These are phyloP conservation scores for Hiodon alosoides DNA, from an alignment of 2,113 vertebrate species.

Conservation along the genomic window DNA sequence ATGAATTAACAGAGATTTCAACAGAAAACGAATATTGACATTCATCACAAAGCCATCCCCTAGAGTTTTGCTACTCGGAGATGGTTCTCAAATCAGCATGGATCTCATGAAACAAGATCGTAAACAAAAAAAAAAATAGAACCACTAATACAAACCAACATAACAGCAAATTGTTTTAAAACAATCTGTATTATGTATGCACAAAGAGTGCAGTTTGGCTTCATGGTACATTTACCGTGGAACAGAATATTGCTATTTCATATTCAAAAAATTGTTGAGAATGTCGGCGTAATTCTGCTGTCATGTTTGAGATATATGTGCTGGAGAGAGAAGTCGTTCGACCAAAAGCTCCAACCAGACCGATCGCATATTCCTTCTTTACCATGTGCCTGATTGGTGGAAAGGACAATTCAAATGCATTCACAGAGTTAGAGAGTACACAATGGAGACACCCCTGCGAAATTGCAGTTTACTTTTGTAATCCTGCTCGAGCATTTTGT, in stretches of 20 bases:
- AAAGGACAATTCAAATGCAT: not conserved
- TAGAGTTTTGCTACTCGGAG: constrained; percentile 19
- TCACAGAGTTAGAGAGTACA: too few relatives aligned
- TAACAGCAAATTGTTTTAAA: not conserved
- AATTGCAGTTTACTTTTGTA: not conserved
- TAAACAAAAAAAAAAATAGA: not conserved
- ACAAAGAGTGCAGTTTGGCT: not conserved
- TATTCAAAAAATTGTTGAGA: not conserved
- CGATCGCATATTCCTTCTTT: not conserved
- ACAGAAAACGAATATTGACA: constrained; percentile 17
- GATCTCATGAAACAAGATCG: not conserved
- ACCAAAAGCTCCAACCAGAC: too few relatives aligned
- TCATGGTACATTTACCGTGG: not conserved
- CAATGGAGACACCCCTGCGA: too few relatives aligned
- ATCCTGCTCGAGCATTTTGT: not conserved
- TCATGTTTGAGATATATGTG: too few relatives aligned
- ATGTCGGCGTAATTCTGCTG: not conserved
- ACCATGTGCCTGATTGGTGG: not conserved
- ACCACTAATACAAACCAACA: not conserved
- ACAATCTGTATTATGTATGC: not conserved
- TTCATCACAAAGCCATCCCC: constrained; percentile 11
- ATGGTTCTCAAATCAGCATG: constrained; percentile 21
- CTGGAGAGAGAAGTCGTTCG: too few relatives aligned
- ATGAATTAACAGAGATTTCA: constrained; percentile 23
- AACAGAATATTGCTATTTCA: not conserved